Base-by-base conservation (phyloP, 2,113 vertebrate genomes). In the Donacobius atricapilla region DNA sequence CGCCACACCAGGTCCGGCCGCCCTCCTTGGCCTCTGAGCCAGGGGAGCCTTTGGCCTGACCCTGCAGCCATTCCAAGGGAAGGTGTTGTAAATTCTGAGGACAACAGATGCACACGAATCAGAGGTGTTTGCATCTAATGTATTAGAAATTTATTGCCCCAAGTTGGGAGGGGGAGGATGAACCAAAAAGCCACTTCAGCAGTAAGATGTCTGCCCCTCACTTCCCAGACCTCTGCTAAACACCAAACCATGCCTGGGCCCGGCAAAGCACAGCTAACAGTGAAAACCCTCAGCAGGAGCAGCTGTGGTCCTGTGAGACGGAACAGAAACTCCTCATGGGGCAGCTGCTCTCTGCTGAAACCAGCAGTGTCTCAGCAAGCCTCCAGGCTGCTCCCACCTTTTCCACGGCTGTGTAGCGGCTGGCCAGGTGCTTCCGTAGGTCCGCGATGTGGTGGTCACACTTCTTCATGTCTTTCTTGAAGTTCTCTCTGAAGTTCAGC, bases 401-500 rank as follows among this genome's bases (percentile, higher is more conserved):
- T 89, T 99, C 99, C 23, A 99, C 99, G 0, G 99, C 96, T 0
- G 98, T 96, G 1, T 99, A 98, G 70, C 99, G 99, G 70, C 98
- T 98, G n/a, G 98, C 98, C 33, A 99, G 98, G 86, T 99, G 99
- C 95, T 99, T 99, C 73, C 99, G 97, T 7, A 99, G 90, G 94
- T 99, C 99, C 0, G 98, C 97, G 5, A 99, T 99, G 92, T 99
- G 99, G 94, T 99, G 99, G 96, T 99, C 99, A 15, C 99, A 99
- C 95, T 99, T 98, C 75, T 99, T 99, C 99, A 99, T 98, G 98
- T 99, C 99, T 89, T 99, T 99, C 98, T 99, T 99, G 79, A 99
- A 99, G 98, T 99, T 99, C 97, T 99, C 99, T 6, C 99, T 97
- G 97, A 99, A 99, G 84, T 97, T 98, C 60, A 99, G 98, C 13